A percentile compares a stretch with the other conserved stretches of the same genome.
Evolutionary conservation across 2,888 invertebrate species (phyloP).

Genomic region (Standfussiana lucernea): DNA sequence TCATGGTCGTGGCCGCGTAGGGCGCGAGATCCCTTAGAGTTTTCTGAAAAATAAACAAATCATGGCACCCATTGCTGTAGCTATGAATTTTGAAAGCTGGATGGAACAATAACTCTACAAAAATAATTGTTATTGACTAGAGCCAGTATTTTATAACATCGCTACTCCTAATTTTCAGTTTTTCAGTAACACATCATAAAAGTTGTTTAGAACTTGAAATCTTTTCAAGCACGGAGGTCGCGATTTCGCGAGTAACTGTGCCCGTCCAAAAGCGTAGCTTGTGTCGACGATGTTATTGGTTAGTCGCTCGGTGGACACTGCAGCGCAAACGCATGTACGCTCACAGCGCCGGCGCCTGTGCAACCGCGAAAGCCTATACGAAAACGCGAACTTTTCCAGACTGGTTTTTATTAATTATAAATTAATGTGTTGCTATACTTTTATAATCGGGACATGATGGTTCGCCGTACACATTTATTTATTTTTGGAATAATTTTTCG

Average conservation of each 20-base stretch:
- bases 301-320: slow-evolving; percentile 73
- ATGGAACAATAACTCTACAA: not conserved
- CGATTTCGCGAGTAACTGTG: slow-evolving; percentile 72
- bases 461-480: slow-evolving; percentile 77
- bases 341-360: slow-evolving; percentile 48
- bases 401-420: slow-evolving; percentile 23
- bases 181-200: slow-evolving; percentile 32
- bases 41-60: slow-evolving; percentile 1
- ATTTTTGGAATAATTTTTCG: slow-evolving; percentile 83
- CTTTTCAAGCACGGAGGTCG: slow-evolving; percentile 71
- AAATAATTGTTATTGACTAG: not conserved
- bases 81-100: not conserved
- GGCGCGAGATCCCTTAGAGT: not conserved
- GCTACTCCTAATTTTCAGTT: slow-evolving; percentile 1
- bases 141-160: not conserved
- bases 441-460: slow-evolving; percentile 70
- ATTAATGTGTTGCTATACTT: slow-evolving; percentile 63
- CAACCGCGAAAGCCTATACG: slow-evolving; percentile 66
- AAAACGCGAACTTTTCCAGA: slow-evolving; percentile 47
- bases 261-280: slow-evolving; percentile 71
- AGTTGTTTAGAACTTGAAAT: slow-evolving; percentile 65
- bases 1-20: not conserved
- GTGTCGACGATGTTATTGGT: slow-evolving; percentile 64
- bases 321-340: slow-evolving; percentile 73
- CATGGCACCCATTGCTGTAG: not conserved